phyloP scores from a whole-genome alignment of 2,797 vertebrate genomes.

The Synaphobranchus kaupii region DNA sequence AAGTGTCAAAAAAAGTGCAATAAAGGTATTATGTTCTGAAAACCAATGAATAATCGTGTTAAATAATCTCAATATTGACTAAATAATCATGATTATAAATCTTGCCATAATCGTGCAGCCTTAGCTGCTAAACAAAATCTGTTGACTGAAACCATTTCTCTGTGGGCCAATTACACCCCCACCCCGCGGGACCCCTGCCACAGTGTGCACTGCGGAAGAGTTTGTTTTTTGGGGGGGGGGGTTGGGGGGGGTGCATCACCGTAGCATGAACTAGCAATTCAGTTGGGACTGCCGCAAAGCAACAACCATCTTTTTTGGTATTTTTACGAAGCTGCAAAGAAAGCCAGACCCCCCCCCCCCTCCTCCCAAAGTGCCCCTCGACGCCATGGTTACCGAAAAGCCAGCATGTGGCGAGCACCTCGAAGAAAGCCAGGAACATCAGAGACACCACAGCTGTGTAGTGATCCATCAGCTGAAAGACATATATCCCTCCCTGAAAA shows the following conservation, averaged over 20 bases:
- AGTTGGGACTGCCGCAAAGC: too few species aligned
- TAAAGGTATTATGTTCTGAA: too few species aligned
- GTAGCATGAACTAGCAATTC: too few species aligned
- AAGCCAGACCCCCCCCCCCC: neutral
- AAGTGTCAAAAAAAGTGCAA: too few species aligned
- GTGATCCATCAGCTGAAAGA: conserved; percentile 81
- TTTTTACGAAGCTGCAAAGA: neutral
- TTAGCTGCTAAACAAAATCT: neutral
- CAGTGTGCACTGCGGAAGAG: neutral
- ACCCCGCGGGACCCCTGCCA: neutral
- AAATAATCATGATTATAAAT: too few species aligned
- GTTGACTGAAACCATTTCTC: neutral
- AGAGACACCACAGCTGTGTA: conserved; percentile 80
- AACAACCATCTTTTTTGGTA: too few species aligned
- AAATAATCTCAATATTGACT: too few species aligned
- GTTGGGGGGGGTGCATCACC: too few species aligned
- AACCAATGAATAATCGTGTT: too few species aligned
- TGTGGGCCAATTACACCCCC: neutral
- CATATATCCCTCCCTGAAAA: conserved; percentile 73
- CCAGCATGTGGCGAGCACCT: conserved; percentile 73
- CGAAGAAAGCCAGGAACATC: conserved; percentile 78
- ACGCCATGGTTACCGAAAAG: conserved; percentile 64
- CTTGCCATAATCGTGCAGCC: too few species aligned
- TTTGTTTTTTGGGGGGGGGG: too few species aligned
- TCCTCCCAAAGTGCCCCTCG: neutral